Percentiles rank a stretch among this genome's conserved stretches.
These are phyloP conservation scores for Amphipyra berbera DNA, from an alignment of 2,888 invertebrate genomes.

Conservation along the genomic window DNA sequence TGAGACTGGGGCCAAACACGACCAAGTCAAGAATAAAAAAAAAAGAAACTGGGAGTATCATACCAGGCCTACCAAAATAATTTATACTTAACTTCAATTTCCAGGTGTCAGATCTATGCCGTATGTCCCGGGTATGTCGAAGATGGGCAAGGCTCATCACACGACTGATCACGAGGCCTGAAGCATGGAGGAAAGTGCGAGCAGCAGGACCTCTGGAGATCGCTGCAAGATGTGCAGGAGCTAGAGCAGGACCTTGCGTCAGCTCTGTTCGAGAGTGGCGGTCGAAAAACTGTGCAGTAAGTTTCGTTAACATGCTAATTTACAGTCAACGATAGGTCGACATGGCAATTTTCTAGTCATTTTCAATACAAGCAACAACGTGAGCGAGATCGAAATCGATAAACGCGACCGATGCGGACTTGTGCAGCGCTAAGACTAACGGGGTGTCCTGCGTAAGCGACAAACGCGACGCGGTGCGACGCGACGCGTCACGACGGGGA, in stretches of 20 bases:
- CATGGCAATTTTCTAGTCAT: too few relatives aligned
- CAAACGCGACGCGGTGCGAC: too few relatives aligned
- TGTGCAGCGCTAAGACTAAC: too few relatives aligned
- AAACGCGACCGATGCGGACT: too few relatives aligned
- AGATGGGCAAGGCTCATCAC: slow-evolving; percentile 83
- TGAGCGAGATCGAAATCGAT: too few relatives aligned
- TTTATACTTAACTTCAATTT: slow-evolving; percentile 28
- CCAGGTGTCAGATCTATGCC: slow-evolving; percentile 89
- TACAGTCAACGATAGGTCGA: too few relatives aligned
- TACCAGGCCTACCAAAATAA: neutral
- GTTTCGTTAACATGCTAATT: slow-evolving; percentile 31
- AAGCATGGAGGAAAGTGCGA: slow-evolving; percentile 79
- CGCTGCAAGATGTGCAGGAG: slow-evolving; percentile 82
- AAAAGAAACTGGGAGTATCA: too few relatives aligned
- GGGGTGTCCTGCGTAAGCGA: too few relatives aligned
- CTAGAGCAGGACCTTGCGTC: slow-evolving; percentile 82
- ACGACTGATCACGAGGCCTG: slow-evolving; percentile 78
- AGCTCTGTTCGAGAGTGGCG: slow-evolving; percentile 84
- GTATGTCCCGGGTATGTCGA: slow-evolving; percentile 82
- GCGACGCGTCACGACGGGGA: too few relatives aligned
- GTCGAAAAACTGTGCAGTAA: slow-evolving; percentile 80
- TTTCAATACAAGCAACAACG: too few relatives aligned
- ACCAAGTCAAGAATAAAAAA: too few relatives aligned
- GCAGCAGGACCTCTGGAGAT: slow-evolving; percentile 83
- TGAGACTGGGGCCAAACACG: too few relatives aligned